Base-by-base conservation (phyloP, 1,140 invertebrate genomes). In the Leucophenga varia region DNA sequence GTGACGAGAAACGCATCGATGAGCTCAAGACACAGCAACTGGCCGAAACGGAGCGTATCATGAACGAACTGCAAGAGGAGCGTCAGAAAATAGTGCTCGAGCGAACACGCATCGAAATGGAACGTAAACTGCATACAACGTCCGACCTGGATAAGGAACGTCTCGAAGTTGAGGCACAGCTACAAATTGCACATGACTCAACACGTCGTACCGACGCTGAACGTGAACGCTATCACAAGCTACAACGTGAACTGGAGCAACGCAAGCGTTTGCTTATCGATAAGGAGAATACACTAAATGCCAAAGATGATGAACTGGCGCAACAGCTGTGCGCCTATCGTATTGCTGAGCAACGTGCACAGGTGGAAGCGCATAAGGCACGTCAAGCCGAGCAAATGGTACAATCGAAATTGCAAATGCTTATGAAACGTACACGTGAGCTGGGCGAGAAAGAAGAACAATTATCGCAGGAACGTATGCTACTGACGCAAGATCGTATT, bases 171-270 rank as follows among this genome's bases (percentile, higher is more conserved):
- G 77, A 80, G 35, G 75, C 78, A 1, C 77, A 78, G 4, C 63
- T 80, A 3, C 63, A 78, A 57, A 76, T 79, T 18, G 78, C 78
- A 2, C 54, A 70, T 39, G 77, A 79, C 54, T 72, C 79, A 1
- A 68, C 77, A 1, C 72, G 75, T 30, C 65, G 69, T 36, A 72
- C 79, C 0, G 78, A 79, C 57, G 57, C 61, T 36, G 78, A 79
- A 55, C 63, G 78, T 2, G 73, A 77, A 31, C 60, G 65, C 17
- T 69, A 74, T 16, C 64, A 75, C 25, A 73, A 71, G 41, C 54
- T 71, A 46, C 74, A 78, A 52, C 54, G 64, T 2, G 75, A 80
- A 25, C 30, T 78, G 32, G 78, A 79, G 48, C 57, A 59, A 20
- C 58, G 75, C 17, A 79, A 78, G 42, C 61, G 77, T 4, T 49